phyloP scores from a whole-genome alignment of 2,888 invertebrate genomes.

The Polia nebulosa region DNA sequence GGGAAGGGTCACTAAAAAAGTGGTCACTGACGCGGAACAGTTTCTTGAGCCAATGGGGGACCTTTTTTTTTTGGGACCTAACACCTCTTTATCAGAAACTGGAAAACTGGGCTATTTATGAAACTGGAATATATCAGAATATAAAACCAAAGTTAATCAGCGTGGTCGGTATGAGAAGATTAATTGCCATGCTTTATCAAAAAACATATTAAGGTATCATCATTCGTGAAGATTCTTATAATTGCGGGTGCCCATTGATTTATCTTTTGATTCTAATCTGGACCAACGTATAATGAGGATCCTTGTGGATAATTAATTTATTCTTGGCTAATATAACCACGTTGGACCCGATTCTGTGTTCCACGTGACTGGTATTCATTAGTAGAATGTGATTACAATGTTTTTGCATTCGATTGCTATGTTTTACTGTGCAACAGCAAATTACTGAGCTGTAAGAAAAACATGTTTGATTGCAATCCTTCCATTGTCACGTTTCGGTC shows the following conservation, averaged over 20 bases:
- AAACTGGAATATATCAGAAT: no score
- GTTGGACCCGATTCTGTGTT: constrained; percentile 23
- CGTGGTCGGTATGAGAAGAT: no score
- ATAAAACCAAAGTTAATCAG: no score
- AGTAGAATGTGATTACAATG: constrained; percentile 42
- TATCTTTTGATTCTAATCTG: constrained; percentile 4
- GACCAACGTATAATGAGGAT: constrained; percentile 12
- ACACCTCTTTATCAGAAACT: no score
- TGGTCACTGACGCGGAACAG: no score
- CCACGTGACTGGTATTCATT: constrained; percentile 49
- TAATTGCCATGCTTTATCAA: no score
- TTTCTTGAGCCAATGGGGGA: no score
- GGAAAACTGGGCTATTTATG: no score
- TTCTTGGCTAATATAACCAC: constrained; percentile 31
- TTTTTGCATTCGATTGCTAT: constrained; percentile 35
- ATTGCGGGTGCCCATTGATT: neutral
- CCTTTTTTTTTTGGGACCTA: no score
- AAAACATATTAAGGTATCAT: no score
- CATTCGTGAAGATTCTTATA: neutral
- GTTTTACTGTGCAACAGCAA: constrained; percentile 25
- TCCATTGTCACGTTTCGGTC: constrained; percentile 48
- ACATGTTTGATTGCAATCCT: constrained; percentile 19
- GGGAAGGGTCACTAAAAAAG: no score
- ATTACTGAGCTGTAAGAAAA: constrained; percentile 23
- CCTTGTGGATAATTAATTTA: constrained; percentile 40